Evolutionary conservation across 2,113 vertebrate genomes (phyloP).

Genomic region (Laticauda laticaudata): DNA sequence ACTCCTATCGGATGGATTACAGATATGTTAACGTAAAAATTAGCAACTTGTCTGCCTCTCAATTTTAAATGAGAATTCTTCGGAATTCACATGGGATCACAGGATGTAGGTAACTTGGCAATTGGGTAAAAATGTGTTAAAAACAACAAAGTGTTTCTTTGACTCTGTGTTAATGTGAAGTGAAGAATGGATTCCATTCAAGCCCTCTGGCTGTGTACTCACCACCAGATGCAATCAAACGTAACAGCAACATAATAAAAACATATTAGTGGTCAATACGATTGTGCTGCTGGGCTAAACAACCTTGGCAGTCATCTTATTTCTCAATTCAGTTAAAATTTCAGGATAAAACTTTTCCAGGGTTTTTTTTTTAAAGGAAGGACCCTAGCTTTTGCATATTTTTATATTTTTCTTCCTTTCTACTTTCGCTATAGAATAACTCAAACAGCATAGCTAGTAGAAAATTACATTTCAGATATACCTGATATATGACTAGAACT

Average conservation of each 20-base stretch:
- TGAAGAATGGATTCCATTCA: background rate
- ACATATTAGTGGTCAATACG: background rate
- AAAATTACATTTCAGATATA: background rate
- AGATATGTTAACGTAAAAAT: background rate
- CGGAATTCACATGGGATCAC: background rate
- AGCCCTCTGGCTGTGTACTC: background rate
- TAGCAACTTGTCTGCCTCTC: background rate
- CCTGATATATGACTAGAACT: background rate
- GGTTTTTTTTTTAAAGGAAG: background rate
- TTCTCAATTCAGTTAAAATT: background rate
- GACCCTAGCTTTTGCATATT: background rate
- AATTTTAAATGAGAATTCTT: background rate
- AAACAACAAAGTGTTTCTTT: background rate
- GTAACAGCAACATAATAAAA: background rate
- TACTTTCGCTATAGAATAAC: background rate
- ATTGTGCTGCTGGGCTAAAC: background rate
- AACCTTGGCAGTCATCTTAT: background rate
- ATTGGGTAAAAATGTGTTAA: background rate
- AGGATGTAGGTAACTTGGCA: background rate
- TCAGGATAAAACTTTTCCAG: background rate
- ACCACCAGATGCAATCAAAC: background rate
- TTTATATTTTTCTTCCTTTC: background rate
- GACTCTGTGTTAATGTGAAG: background rate
- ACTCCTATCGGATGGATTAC: background rate
- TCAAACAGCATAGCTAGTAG: background rate